Evolutionary conservation across 2,113 vertebrate genomes (phyloP), one percentile per base, ranked within the genome.

Genomic region (Phalacrocorax aristotelis): DNA sequence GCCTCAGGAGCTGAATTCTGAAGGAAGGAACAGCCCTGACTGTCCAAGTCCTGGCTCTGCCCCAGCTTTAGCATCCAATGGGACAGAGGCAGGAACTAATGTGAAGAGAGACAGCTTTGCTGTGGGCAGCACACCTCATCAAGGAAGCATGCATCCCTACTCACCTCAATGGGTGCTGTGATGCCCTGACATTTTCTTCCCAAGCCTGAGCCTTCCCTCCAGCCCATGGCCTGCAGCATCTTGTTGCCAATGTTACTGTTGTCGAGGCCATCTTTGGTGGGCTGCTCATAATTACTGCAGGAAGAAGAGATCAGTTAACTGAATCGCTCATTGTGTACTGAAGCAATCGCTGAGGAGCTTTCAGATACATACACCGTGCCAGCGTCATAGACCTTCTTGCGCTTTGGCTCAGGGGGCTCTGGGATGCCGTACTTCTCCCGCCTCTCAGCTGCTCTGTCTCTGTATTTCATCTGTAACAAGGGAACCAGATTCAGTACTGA

Each of bases 181-280:
- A 99, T 99, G 92, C 99, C 99, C 96, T 99, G 99, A 84, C 99
- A 99, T 93, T 99, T 99, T 61, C 99, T 98, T 36, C 99, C 99
- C 40, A 99, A 98, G 46, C 99, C 99, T 2, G 99, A 99, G 23
- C 99, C 99, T 98, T 99, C 99, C 95, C 99, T 98, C 99, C 99
- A 99, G 70, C 99, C 99, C 99, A 99, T 99, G 62, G 99, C 99
- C 95, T 99, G 99, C 60, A 99, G 98, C 99, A 99, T 99, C 97
- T 99, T 99, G 98, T 99, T 99, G 75, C 99, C 99, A 40, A 99
- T 99, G 74, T 99, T 99, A 97, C 99, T 99, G 94, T 99, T 99
- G 97, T 99, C 99, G 49, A 99, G 98, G 76, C 99, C 99, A 23
- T 99, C 99, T 97, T 99, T 99, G 60, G 99, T 99, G 57, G 99